Evolutionary conservation across 1,140 invertebrate genomes (phyloP).

Genomic region (Rhynchophorus ferrugineus): DNA sequence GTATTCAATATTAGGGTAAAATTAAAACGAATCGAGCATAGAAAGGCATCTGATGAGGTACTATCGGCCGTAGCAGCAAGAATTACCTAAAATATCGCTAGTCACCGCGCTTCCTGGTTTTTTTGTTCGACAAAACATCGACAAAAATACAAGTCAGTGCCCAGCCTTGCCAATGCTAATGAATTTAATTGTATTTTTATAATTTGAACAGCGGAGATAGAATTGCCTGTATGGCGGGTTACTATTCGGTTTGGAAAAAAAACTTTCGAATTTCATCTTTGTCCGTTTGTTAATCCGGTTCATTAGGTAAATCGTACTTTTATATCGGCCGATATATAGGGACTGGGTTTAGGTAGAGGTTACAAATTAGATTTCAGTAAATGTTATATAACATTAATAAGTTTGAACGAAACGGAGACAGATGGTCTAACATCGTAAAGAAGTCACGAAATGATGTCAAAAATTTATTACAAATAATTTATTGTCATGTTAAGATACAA

Average conservation of each 20-base stretch:
- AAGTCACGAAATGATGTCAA: too few relatives aligned
- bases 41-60: too few relatives aligned
- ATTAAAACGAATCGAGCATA: too few relatives aligned
- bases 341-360: too few relatives aligned
- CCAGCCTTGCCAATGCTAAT: conserved; percentile 9
- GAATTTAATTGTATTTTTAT: conserved; percentile 10
- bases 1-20: too few relatives aligned
- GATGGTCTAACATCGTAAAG: too few relatives aligned
- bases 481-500: too few relatives aligned
- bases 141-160: conserved; percentile 9
- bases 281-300: not conserved
- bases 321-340: not conserved
- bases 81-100: conserved; percentile 1
- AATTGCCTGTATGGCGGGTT: not conserved
- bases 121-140: not conserved
- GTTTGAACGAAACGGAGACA: too few relatives aligned
- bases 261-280: conserved; percentile 7
- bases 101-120: conserved; percentile 1
- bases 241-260: not conserved
- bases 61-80: not conserved
- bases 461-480: too few relatives aligned
- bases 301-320: conserved; percentile 7
- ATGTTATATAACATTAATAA: too few relatives aligned
- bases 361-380: too few relatives aligned
- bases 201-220: not conserved